These are phyloP conservation scores for Paracentrotus lividus DNA, from an alignment of 53 echinoderm and acorn worm species.

Conservation along the genomic window DNA sequence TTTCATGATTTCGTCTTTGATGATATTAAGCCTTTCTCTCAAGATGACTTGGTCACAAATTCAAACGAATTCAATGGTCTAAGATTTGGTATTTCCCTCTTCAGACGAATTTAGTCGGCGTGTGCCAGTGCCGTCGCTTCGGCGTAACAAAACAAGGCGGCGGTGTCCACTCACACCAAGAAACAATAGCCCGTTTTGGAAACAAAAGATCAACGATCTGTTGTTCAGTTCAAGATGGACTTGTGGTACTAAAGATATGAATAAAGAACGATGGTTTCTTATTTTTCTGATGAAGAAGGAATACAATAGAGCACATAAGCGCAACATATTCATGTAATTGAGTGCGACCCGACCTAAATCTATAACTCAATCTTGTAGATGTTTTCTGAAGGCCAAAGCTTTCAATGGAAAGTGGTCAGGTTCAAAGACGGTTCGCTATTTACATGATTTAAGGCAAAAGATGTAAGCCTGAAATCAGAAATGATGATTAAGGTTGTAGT, in stretches of 20 bases:
- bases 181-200: constrained; percentile 25
- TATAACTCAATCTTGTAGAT: constrained; percentile 48
- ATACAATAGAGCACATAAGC: neutral
- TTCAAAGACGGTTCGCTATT: neutral
- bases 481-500: constrained; percentile 30
- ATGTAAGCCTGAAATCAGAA: constrained; percentile 42
- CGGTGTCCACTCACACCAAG: neutral
- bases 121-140: neutral
- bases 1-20: constrained; percentile 21
- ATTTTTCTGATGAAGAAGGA: neutral
- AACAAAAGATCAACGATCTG: neutral
- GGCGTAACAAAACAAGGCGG: neutral
- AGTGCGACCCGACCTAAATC: constrained; percentile 40
- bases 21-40: neutral
- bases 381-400: constrained; percentile 40
- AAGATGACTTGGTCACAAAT: neutral
- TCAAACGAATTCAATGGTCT: neutral
- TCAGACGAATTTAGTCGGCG: neutral
- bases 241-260: constrained; percentile 12
- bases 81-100: neutral
- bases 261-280: neutral
- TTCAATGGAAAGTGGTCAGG: constrained; percentile 8
- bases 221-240: constrained; percentile 2
- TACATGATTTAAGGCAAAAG: neutral
- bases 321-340: neutral